Base-by-base conservation (phyloP, 1,140 invertebrate genomes). In the Sinonovacula constricta region DNA sequence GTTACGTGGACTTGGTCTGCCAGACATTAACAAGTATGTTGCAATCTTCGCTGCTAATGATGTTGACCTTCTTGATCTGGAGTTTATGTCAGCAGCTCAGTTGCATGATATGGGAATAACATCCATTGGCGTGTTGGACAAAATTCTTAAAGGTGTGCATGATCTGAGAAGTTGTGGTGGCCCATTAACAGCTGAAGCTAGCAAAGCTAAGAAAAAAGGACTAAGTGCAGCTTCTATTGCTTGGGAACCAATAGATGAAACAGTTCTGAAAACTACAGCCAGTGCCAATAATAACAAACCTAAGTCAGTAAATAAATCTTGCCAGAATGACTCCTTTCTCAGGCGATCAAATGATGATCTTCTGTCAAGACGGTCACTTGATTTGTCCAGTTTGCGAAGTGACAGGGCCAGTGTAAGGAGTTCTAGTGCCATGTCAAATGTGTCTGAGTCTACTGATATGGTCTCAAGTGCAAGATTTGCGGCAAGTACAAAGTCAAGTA, bases 101-200 rank as follows among this genome's bases (percentile, higher is more conserved):
- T 75, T 90, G 2, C 79, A 84, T 30, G 80, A 85, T 15, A 88
- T 90, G 84, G 88, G 88, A 10, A 81, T 90, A n/a, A 78, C 78
- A 59, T 84, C 82, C 28, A 63, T 88, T 45, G 87, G 87, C 18
- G 81, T 86, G 36, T 76, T 88, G 33, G 87, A 87, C 59, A 90
- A 88, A 77, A 84, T 90, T 63, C 62, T 88, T 12, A 65, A 81
- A 51, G 87, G 85, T 31, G 84, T 89, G 34, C 65, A 82, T 28
- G 71, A 85, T 49, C 65, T 89, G 28, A 81, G 62, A 54, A 70
- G 33, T n/a, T 31, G 45, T 12, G 24, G 36, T 26, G 45, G 62
- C n/a, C 59, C 15, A 15, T 12, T 28, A 14, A 18, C 31, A 28
- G 15, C 22, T 22, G 30, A 24, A 18, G 49, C 31, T 14, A 10